Conservation (phyloP, 2,888 invertebrate genomes). For the Agriopis aurantiaria region DNA sequence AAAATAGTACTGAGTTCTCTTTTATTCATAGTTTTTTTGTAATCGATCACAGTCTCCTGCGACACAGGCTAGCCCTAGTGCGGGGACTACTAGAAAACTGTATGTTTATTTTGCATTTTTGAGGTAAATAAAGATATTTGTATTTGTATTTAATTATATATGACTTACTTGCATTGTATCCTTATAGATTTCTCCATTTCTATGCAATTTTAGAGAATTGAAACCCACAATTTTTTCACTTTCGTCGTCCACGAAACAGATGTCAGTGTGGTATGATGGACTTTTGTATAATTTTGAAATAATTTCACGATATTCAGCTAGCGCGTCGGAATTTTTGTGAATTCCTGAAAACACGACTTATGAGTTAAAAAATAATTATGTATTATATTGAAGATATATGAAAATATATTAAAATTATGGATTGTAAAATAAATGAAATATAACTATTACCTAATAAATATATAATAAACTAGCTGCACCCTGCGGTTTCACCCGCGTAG, state of each 20-base stretch:
- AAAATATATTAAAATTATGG: no score
- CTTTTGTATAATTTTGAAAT: constrained; percentile 34
- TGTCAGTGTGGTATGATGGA: constrained; percentile 37
- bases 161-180: constrained; percentile 7
- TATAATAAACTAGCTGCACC: no score
- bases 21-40: no score
- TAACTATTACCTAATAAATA: no score
- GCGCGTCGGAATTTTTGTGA: constrained; percentile 46
- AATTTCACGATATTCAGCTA: constrained; percentile 46
- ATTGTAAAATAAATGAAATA: no score
- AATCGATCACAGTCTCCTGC: no score
- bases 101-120: no score
- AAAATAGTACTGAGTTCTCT: no score
- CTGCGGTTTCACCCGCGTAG: no score
- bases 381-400: not conserved
- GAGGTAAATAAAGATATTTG: no score
- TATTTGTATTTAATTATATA: not conserved
- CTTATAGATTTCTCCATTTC: constrained; percentile 11
- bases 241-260: constrained; percentile 56
- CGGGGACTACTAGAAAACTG: no score
- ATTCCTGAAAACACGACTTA: constrained; percentile 44
- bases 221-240: constrained; percentile 49
- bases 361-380: not conserved
- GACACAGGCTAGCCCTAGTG: no score
- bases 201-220: constrained; percentile 39